These are phyloP conservation scores for Enteromius radiatus DNA, from an alignment of 2,797 vertebrate species.

Conservation along the genomic window DNA sequence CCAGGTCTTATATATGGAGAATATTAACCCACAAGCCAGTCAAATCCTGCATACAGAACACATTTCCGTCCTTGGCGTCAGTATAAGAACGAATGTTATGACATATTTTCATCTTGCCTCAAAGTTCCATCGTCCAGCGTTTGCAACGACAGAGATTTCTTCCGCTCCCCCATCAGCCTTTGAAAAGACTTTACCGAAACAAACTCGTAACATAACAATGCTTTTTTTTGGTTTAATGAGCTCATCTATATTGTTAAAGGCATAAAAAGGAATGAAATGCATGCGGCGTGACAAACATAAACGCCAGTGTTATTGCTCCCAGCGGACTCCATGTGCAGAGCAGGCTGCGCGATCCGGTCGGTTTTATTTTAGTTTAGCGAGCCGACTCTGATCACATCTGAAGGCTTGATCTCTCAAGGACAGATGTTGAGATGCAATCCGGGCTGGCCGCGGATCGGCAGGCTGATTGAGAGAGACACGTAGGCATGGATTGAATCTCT, in stretches of 20 bases:
- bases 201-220: constrained; percentile 32
- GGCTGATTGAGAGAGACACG: constrained; percentile 60
- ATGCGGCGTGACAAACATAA: constrained; percentile 28
- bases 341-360: constrained; percentile 37
- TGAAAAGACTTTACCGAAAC: constrained; percentile 36
- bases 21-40: constrained; percentile 51
- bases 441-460: constrained; percentile 4
- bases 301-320: constrained; percentile 30
- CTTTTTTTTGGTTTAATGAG: constrained; percentile 7
- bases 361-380: constrained; percentile 48
- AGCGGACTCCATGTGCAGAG: constrained; percentile 32
- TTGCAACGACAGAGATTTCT: constrained; percentile 21
- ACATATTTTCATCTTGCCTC: constrained; percentile 51
- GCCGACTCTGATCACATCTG: constrained; percentile 49
- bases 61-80: constrained; percentile 33
- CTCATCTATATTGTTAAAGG: constrained; percentile 4
- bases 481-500: constrained; percentile 57
- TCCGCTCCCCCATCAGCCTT: constrained; percentile 4
- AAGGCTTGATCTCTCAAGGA: constrained; percentile 52
- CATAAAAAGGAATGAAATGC: neutral
- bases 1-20: constrained; percentile 55
- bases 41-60: constrained; percentile 52
- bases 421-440: constrained; percentile 54
- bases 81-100: constrained; percentile 50
- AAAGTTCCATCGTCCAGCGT: constrained; percentile 37